Base-by-base conservation (phyloP, 1,140 invertebrate species). In the Trichomalopsis sarcophagae region DNA sequence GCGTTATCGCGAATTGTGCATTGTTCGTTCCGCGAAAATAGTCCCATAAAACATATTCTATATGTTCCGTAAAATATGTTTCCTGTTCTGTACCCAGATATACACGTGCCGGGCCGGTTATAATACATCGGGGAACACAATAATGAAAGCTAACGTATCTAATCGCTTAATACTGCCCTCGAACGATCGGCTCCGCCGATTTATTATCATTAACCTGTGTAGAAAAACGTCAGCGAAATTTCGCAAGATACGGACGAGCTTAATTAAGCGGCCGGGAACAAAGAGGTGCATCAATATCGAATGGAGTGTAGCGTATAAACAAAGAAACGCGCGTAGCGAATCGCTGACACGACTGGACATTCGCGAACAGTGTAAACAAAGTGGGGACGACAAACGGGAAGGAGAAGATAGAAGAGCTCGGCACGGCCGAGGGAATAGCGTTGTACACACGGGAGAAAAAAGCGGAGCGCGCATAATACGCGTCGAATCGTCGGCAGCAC, bases 401-500 rank as follows among this genome's bases (percentile, higher is more conserved):
- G 17, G n/a, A 77, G 75, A 55, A 77, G 23, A 55, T 27, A 55
- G 33, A 13, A 68, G 55, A 40, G 55, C 21, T 30, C 21, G 13
- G 17, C 17, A 17, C 13, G 2, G 17, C 50, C 50, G 30, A 78
- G 11, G 7, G 27, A 21, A 30, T 17, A 17, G 7, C 33, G 33
- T 0, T 36, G 1, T 27, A 36, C 33, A 36, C 33, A 55, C 11
- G 4, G 40, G 36, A 13, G 30, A 36, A 68, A 80, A 68, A 80
- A 66, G 30, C 62, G 78, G 33, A 74, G 10, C n/a, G 84, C 86
- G 84, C 86, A 87, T 44, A 79, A 80, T 88, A 84, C 83, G 86
- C 84, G 86, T 86, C 81, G 87, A 86, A 86, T 87, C 84, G 84
- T 36, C 84, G 87, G 86, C 86, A 87, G 84, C 10, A 81, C 33